Evolutionary conservation across 2,113 vertebrate genomes (phyloP).

Genomic region (Patagioenas fasciata): DNA sequence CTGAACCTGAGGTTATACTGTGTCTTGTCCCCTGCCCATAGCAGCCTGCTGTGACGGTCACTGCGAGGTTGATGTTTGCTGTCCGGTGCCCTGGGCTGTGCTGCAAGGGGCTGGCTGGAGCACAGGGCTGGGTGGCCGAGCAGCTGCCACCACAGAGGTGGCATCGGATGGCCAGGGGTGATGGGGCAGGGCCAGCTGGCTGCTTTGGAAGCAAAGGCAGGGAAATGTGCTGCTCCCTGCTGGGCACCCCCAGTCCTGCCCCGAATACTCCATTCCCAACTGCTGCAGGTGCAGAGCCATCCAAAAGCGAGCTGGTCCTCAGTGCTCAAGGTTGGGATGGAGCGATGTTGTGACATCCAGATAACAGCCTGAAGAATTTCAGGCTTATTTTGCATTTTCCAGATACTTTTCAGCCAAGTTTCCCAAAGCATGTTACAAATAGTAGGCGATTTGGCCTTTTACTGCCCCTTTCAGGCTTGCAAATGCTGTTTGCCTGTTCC

Average conservation of each 20-base stretch:
- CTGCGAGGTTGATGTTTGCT: fast-evolving
- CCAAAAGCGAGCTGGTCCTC: not conserved
- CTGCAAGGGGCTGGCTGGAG: not conserved
- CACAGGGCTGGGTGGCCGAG: not conserved
- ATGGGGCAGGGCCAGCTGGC: not conserved
- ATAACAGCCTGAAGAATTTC: not conserved
- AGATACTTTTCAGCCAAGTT: not conserved
- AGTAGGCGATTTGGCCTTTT: not conserved
- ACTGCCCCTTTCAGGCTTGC: not conserved
- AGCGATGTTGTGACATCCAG: not conserved
- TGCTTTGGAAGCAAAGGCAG: not conserved
- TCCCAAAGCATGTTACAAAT: not conserved
- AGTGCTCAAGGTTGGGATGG: too few relatives aligned
- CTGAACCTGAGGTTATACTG: not conserved
- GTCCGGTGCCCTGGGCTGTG: not conserved
- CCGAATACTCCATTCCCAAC: not conserved
- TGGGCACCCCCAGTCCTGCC: not conserved
- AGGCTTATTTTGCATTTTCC: not conserved
- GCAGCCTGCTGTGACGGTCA: fast-evolving
- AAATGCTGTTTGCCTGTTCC: not conserved
- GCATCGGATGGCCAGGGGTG: fast-evolving
- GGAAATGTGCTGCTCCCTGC: not conserved
- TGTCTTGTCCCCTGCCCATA: fast-evolving
- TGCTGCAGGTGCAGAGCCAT: not conserved
- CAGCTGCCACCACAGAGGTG: not conserved